Conservation (phyloP, 2,797 vertebrate species). For the Alca torda region DNA sequence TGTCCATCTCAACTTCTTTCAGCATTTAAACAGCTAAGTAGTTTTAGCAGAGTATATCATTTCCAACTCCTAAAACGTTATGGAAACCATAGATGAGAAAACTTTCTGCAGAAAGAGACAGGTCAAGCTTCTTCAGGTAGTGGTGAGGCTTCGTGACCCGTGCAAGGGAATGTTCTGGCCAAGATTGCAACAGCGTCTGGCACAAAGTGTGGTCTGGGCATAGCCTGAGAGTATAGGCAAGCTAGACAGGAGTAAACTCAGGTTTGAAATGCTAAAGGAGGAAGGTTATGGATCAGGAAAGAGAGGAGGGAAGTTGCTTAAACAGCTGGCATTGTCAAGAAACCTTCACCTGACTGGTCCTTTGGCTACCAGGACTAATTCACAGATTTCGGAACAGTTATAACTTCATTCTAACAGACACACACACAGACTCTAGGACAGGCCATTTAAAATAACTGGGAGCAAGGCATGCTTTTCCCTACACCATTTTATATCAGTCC, state of each 20-base stretch:
- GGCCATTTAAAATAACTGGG: background rate
- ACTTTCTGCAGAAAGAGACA: background rate
- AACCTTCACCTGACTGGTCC: background rate
- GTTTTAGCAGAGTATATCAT: background rate
- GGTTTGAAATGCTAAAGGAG: background rate
- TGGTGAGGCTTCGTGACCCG: background rate
- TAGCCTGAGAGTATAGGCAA: background rate
- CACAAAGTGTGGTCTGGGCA: background rate
- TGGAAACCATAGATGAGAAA: background rate
- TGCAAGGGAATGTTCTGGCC: background rate
- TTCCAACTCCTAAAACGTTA: background rate
- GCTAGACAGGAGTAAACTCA: background rate
- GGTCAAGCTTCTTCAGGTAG: background rate
- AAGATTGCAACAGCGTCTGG: background rate
- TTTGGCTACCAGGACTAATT: background rate
- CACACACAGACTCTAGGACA: fast-evolving
- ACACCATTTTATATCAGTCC: background rate
- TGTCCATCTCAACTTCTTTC: background rate
- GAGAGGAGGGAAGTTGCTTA: background rate
- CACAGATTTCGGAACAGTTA: background rate
- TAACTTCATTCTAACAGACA: background rate
- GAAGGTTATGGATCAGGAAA: background rate
- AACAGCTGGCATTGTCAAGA: background rate
- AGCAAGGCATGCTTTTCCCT: background rate
- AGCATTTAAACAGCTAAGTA: background rate